phyloP scores from a whole-genome alignment of 2,888 invertebrate species.

The Mesochorus sp. region DNA sequence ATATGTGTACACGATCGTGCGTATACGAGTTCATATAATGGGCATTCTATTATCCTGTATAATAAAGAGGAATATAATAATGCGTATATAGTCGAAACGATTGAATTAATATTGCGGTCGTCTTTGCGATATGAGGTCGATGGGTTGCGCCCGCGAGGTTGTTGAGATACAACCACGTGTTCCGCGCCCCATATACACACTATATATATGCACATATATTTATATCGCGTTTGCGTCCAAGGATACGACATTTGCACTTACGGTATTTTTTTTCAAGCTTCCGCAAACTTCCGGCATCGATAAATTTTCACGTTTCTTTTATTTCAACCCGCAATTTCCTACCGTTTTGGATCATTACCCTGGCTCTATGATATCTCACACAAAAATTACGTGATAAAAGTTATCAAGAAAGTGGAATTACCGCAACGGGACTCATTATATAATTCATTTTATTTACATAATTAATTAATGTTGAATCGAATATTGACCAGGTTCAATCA shows the following conservation, averaged over 20 bases:
- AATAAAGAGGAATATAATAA: slow-evolving; percentile 18
- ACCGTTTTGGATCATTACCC: too few species aligned
- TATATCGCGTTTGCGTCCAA: slow-evolving; percentile 25
- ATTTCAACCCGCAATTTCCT: too few species aligned
- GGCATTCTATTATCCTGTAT: slow-evolving; percentile 23
- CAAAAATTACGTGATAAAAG: too few species aligned
- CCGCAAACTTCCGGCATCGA: neutral
- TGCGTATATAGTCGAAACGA: too few species aligned
- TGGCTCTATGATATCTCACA: too few species aligned
- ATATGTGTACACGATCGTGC: slow-evolving; percentile 10
- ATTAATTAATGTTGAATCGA: neutral
- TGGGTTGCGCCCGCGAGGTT: slow-evolving; percentile 16
- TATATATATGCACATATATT: too few species aligned
- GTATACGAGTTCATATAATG: neutral
- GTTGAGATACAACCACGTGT: slow-evolving; percentile 31
- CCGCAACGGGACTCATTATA: neutral
- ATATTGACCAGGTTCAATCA: neutral
- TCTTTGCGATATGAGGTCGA: slow-evolving; percentile 22
- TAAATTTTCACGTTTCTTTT: too few species aligned
- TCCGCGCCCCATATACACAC: too few species aligned
- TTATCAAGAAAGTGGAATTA: too few species aligned
- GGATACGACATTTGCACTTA: slow-evolving; percentile 31
- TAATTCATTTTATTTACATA: neutral
- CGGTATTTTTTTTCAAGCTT: slow-evolving; percentile 22
- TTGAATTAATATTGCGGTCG: slow-evolving; percentile 19